Conservation (phyloP, 2,113 vertebrate species). For the Rhabdomys dilectus region DNA sequence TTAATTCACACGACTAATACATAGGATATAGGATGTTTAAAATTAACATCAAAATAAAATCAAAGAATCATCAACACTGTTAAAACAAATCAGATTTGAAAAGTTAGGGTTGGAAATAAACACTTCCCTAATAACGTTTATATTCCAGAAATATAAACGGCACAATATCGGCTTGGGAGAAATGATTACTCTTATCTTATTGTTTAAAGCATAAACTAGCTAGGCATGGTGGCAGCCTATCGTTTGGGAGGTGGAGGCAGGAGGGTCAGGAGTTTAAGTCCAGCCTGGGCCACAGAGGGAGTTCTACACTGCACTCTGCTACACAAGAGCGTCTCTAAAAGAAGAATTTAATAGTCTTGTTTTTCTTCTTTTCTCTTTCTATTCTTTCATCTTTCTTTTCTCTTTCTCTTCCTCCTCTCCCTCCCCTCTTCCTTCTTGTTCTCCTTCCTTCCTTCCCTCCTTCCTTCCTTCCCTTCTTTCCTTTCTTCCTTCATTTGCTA, state of each 20-base stretch:
- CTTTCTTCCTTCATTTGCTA: background rate
- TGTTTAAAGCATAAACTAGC: slow-evolving; percentile 1
- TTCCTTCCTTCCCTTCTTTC: too few species aligned
- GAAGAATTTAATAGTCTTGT: background rate
- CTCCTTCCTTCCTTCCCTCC: too few species aligned
- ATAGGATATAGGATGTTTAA: slow-evolving; percentile 19
- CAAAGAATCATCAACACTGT: slow-evolving; percentile 24
- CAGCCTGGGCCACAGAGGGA: background rate
- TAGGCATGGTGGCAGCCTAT: background rate
- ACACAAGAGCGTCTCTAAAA: background rate
- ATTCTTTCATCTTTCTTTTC: background rate
- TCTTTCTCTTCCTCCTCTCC: background rate
- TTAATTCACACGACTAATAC: background rate
- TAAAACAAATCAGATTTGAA: slow-evolving; percentile 24
- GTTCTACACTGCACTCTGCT: background rate
- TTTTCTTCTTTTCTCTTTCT: background rate
- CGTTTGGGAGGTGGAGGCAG: background rate
- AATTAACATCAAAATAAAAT: slow-evolving; percentile 51
- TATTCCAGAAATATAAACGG: slow-evolving; percentile 10
- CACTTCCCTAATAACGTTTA: slow-evolving; percentile 42
- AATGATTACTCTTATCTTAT: slow-evolving; percentile 8
- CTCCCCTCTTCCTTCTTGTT: too few species aligned
- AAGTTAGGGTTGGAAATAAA: slow-evolving; percentile 6
- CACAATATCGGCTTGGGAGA: slow-evolving; percentile 11
- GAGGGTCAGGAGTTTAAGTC: background rate